Base-by-base conservation (phyloP, 2,113 vertebrate genomes). In the Periophthalmus modestus region DNA sequence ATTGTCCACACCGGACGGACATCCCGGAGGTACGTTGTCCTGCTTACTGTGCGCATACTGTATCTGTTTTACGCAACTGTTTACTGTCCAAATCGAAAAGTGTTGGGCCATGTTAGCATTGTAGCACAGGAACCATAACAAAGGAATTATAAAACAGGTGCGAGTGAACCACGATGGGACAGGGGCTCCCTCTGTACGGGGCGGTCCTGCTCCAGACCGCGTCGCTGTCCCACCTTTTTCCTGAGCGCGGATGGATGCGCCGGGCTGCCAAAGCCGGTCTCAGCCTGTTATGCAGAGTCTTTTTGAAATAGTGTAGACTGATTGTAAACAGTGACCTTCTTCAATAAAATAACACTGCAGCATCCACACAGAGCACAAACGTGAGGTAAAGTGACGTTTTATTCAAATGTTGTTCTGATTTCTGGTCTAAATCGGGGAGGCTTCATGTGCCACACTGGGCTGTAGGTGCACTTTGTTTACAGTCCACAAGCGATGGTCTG, bases 1-100 rank as follows among this genome's bases (percentile, higher is more conserved):
- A 43, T 80, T 80, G 12, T 77, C 78, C 47, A 76, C 80, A 82
- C 77, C 5, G 81, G 77, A 86, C 74, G 68, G 74, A 77, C 69
- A 72, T 70, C 66, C 74, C 43, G 80, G 82, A 91, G 91, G 91
- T 92, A 74, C 63, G 89, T 90, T 16, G 79, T 72, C 3, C 6
- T 47, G 10, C 58, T 23, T 15, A 63, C 24, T 47, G 13, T 21
- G 39, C 14, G 16, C 11, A 13, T 24, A 36, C 68, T 34, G 28
- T 68, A 9, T 50, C 34, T 36, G 15, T 23, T 13, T 66, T 4
- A 16, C 14, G 14, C 71, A 61, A 7, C 24, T 2, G 36, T 43
- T 18, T 68, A 16, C 21, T 24, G 39, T 57, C 59, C 2, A 28
- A 67, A 58, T 62, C 34, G n/a, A 11, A 13, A 19, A 23, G 63